Conservation (phyloP, 2,888 invertebrate species). For the Hypsopygia costalis region DNA sequence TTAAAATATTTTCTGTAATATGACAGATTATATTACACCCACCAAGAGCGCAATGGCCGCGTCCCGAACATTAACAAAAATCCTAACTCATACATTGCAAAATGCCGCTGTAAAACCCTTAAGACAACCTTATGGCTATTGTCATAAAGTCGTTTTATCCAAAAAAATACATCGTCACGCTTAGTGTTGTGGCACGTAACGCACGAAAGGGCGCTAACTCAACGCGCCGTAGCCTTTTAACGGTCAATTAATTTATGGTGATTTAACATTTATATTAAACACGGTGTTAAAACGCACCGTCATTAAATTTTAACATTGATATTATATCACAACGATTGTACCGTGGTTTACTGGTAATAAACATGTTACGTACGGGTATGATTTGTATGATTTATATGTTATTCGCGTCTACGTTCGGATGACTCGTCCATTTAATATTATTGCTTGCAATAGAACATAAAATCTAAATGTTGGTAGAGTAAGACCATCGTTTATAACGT, state of each 20-base stretch:
- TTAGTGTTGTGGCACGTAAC: neutral
- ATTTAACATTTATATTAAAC: constrained; percentile 3
- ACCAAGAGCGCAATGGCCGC: neutral
- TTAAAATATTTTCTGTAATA: too few species aligned
- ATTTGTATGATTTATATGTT: too few species aligned
- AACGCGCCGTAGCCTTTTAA: constrained; percentile 8
- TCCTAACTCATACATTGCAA: neutral
- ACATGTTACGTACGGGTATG: too few species aligned
- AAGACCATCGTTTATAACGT: too few species aligned
- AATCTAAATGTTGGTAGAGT: too few species aligned
- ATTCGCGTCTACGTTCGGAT: too few species aligned
- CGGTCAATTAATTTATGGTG: constrained; percentile 11
- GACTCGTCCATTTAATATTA: too few species aligned
- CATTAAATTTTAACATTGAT: constrained; percentile 10
- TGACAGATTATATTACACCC: neutral
- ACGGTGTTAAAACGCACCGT: constrained; percentile 5
- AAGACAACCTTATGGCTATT: neutral
- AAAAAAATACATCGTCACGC: neutral
- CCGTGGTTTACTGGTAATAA: neutral
- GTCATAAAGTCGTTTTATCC: neutral
- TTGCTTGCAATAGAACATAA: too few species aligned
- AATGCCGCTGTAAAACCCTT: neutral
- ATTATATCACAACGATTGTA: neutral
- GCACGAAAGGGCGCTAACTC: constrained; percentile 6
- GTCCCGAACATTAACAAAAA: neutral